Percentiles rank a stretch among this genome's conserved stretches.
These are phyloP conservation scores for Platalea minor DNA, from an alignment of 2,797 vertebrate genomes.

Conservation along the genomic window DNA sequence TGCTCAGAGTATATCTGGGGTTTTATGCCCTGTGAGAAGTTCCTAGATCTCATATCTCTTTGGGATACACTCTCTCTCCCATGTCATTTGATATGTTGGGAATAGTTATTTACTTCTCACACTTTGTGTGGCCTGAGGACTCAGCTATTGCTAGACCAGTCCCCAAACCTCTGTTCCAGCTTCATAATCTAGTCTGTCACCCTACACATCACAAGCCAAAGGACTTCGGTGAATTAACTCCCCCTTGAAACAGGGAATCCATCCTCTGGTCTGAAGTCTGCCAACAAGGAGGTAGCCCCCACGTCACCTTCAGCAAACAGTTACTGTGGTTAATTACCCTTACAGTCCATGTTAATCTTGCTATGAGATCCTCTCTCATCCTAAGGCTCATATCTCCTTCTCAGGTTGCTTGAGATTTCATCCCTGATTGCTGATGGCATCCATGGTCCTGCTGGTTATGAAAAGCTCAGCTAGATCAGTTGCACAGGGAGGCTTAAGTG, in stretches of 20 bases:
- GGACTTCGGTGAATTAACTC: neutral
- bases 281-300: neutral
- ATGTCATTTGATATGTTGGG: neutral
- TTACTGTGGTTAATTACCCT: slow-evolving; percentile 27
- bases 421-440: slow-evolving; percentile 57
- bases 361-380: slow-evolving; percentile 50
- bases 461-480: slow-evolving; percentile 56
- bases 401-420: slow-evolving; percentile 31
- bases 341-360: slow-evolving; percentile 29
- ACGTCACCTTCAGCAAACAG: neutral
- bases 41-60: neutral
- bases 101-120: neutral
- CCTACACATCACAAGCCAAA: neutral
- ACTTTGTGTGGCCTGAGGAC: slow-evolving; percentile 10
- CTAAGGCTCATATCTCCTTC: slow-evolving; percentile 26
- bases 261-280: neutral
- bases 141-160: neutral
- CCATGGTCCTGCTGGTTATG: slow-evolving; percentile 26
- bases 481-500: slow-evolving; percentile 58
- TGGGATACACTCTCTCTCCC: neutral
- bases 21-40: neutral
- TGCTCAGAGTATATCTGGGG: neutral
- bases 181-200: neutral
- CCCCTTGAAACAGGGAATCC: neutral
- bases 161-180: neutral